Evolutionary conservation across 2,113 vertebrate genomes (phyloP), one percentile per base, ranked within the genome.

Genomic region (Neodon shergylaensis): DNA sequence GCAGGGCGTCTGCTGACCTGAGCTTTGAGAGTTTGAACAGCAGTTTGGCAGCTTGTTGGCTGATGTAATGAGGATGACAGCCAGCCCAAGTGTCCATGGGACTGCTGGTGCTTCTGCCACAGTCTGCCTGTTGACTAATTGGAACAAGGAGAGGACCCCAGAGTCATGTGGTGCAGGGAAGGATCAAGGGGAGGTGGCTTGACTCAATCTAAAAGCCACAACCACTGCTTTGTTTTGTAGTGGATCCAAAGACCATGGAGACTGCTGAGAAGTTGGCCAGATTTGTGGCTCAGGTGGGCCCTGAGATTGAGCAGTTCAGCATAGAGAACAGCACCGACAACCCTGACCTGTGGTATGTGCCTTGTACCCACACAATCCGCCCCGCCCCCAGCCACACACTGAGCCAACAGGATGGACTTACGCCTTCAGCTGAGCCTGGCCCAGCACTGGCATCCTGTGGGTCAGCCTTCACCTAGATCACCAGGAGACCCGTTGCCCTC

Each of bases 241-340:
- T 99, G 97, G 99, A 99, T 89, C 88, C 31, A 12, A 99, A 98
- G 96, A 98, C 98, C 14, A 98, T 98, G 98, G 98, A 98, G 77
- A 99, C 98, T 2, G 99, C 99, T 9, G 98, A 98, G 97, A 99
- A 98, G 79, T 96, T 99, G 49, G 98, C 99, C 74, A 97, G 95
- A 81, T 99, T 99, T 85, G 99, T 99, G 22, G 98, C 98, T 72
- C 98, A 99, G 97, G 98, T 99, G 94, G 99, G 98, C 85, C 99
- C 98, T 17, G 98, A 99, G 86, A 98, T 99, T 0, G 99, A 99
- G 94, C 98, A 99, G 78, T 99, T 99, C 97, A 99, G 99, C 97
- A 99, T 98, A 42, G 98, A 99, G 94, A 99, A 99, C 95, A 99
- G 98, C 33, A 96, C 97, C 0, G 98, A 99, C 89, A 99, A 99